Percentiles rank a stretch among this genome's conserved stretches.
These are phyloP conservation scores for Serinus canaria DNA, from an alignment of 2,113 vertebrate species.

Conservation along the genomic window DNA sequence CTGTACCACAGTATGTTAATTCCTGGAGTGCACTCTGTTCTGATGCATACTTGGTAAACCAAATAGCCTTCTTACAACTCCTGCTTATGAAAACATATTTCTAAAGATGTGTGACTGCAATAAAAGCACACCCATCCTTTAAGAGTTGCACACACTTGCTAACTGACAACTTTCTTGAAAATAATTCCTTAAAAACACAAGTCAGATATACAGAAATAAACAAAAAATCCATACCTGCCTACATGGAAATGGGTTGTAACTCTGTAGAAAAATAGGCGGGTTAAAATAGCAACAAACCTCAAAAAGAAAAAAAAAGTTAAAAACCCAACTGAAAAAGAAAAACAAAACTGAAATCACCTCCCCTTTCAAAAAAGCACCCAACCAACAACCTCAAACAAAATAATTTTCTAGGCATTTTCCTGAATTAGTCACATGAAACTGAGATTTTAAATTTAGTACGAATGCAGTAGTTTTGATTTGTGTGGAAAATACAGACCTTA, in stretches of 20 bases:
- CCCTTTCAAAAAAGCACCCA: background rate
- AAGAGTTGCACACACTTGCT: background rate
- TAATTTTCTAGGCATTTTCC: background rate
- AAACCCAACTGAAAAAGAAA: background rate
- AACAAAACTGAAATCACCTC: background rate
- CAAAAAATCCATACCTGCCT: background rate
- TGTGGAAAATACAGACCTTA: background rate
- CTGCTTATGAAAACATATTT: constrained; percentile 65
- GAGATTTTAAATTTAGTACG: background rate
- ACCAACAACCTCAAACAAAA: background rate
- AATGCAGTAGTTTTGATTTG: background rate
- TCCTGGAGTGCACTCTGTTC: constrained; percentile 27
- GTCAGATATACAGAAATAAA: background rate
- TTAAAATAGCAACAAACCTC: background rate
- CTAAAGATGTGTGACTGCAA: constrained; percentile 53
- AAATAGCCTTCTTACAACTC: background rate
- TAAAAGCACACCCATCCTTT: constrained; percentile 42
- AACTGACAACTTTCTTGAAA: background rate
- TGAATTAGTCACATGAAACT: background rate
- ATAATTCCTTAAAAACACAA: background rate
- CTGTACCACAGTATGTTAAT: constrained; percentile 25
- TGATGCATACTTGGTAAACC: constrained; percentile 42
- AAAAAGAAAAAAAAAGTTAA: background rate
- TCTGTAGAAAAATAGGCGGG: background rate
- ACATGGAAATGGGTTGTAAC: background rate